A percentile compares a stretch with the other conserved stretches of the same genome.
phyloP scores from a whole-genome alignment of 2,888 invertebrate genomes.

The Drosophila quasianomalipes region DNA sequence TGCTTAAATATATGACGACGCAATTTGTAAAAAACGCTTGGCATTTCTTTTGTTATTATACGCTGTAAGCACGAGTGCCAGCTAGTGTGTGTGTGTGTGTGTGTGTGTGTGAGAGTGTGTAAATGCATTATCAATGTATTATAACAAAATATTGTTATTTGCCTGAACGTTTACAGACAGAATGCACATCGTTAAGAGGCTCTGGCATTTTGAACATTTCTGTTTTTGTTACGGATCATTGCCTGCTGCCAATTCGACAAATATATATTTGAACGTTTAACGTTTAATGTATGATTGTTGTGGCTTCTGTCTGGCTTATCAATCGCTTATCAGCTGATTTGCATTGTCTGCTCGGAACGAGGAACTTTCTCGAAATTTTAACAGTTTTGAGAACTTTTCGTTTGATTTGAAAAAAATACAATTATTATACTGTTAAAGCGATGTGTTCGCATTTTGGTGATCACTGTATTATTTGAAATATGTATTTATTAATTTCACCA shows the following conservation, averaged over 20 bases:
- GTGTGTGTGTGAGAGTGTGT: conserved; percentile 6
- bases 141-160: conserved; percentile 14
- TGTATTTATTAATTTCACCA: conserved; percentile 25
- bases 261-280: neutral
- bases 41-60: conserved; percentile 61
- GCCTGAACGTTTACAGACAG: conserved; percentile 18
- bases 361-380: neutral
- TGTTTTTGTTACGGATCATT: neutral
- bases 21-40: conserved; percentile 57
- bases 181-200: conserved; percentile 19
- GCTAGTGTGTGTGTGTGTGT: conserved; percentile 2
- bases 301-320: conserved; percentile 21
- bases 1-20: conserved; percentile 58
- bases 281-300: neutral
- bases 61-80: conserved; percentile 8
- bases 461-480: conserved; percentile 1
- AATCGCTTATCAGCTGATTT: conserved; percentile 34
- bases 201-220: conserved; percentile 2
- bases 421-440: neutral
- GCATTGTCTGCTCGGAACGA: neutral
- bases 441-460: neutral
- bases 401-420: neutral
- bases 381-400: neutral
- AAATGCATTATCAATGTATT: conserved; percentile 12
- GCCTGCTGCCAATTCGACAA: neutral